Conservation (phyloP, 2,888 invertebrate species). For the Micoletzkya japonica region DNA sequence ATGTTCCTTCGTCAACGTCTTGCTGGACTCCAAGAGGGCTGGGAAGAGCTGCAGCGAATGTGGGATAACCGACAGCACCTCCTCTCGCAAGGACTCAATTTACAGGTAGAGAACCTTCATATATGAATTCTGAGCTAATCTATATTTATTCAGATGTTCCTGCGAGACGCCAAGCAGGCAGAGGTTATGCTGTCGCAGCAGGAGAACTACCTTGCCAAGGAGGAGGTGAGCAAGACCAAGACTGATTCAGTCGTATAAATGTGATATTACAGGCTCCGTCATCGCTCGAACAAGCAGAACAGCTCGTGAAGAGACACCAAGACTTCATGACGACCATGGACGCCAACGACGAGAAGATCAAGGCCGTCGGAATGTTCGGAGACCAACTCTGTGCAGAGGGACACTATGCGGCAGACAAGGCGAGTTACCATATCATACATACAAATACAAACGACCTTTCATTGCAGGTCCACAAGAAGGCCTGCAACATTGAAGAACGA, state of each 20-base stretch:
- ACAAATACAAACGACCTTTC: too few species aligned
- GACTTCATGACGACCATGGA: constrained; percentile 99
- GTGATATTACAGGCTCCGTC: constrained; percentile 46
- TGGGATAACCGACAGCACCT: constrained; percentile 97
- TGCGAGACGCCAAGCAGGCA: constrained; percentile 94
- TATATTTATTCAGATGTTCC: constrained; percentile 73
- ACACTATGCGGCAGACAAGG: constrained; percentile 91
- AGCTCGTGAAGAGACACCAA: constrained; percentile 93
- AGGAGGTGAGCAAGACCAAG: constrained; percentile 71
- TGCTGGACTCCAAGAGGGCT: constrained; percentile 96
- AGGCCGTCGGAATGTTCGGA: constrained; percentile 87
- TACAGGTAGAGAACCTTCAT: constrained; percentile 70
- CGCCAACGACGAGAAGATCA: constrained; percentile 99
- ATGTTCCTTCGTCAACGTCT: constrained; percentile 97
- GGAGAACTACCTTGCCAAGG: constrained; percentile 93
- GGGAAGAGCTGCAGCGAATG: constrained; percentile 99
- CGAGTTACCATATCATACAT: constrained; percentile 20
- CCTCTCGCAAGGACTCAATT: constrained; percentile 88
- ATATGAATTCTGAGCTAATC: not conserved
- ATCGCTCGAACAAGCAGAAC: constrained; percentile 90
- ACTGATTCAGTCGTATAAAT: not conserved
- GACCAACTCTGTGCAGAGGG: constrained; percentile 85
- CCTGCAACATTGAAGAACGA: constrained; percentile 88
- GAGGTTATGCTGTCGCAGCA: constrained; percentile 93
- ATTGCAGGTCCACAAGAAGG: constrained; percentile 81